Conservation (phyloP, 2,113 vertebrate genomes). For the Psophia crepitans region DNA sequence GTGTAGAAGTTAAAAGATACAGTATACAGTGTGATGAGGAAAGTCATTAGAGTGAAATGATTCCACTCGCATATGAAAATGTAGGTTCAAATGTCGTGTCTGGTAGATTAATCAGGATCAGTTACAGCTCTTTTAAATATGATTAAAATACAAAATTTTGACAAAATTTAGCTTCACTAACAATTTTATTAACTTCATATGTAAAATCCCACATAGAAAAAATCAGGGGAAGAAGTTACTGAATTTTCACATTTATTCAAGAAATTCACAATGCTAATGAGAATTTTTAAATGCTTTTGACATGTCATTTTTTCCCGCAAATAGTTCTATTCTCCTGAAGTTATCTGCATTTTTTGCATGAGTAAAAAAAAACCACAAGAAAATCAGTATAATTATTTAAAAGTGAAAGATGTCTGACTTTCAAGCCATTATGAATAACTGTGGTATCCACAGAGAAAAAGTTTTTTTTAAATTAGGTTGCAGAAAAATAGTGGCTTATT, state of each 20-base stretch:
- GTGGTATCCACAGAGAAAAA: neutral
- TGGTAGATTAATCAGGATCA: neutral
- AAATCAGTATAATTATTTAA: neutral
- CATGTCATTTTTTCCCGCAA: neutral
- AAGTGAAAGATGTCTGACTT: neutral
- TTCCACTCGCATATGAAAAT: neutral
- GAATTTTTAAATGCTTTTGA: neutral
- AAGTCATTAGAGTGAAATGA: neutral
- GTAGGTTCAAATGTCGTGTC: neutral
- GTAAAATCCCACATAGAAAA: neutral
- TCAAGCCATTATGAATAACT: neutral
- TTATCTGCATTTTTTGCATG: neutral
- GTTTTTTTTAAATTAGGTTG: too few species aligned
- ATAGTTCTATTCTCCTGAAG: neutral
- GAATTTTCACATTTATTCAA: neutral
- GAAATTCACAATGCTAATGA: neutral
- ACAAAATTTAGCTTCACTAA: neutral
- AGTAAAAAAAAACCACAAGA: neutral
- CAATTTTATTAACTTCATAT: neutral
- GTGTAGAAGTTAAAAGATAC: neutral
- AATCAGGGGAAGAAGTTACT: neutral
- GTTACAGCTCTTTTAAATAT: neutral
- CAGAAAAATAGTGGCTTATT: neutral
- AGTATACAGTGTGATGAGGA: neutral
- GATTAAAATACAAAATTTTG: neutral